phyloP scores from a whole-genome alignment of 2,797 vertebrate species.

The Falco novaeseelandiae region DNA sequence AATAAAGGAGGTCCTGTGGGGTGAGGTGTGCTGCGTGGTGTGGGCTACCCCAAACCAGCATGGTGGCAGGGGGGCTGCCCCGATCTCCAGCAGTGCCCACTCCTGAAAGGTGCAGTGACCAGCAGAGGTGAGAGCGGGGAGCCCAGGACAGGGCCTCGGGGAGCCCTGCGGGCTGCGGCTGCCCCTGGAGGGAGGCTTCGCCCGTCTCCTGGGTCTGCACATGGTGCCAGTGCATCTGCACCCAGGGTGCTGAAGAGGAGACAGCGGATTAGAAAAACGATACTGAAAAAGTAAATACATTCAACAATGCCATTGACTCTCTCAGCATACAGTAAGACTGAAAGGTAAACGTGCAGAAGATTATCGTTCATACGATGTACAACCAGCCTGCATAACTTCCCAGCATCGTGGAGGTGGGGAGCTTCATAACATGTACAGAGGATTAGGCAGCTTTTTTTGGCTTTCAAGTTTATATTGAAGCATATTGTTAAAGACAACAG shows the following conservation, averaged over 20 bases:
- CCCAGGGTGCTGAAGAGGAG: background rate
- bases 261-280: fast-evolving
- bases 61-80: background rate
- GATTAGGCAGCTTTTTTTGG: background rate
- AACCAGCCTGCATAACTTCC: background rate
- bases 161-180: background rate
- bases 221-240: background rate
- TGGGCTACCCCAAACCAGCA: background rate
- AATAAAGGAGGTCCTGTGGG: background rate
- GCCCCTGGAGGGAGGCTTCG: background rate
- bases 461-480: background rate
- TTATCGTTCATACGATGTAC: background rate
- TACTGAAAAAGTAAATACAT: background rate
- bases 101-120: no score
- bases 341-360: background rate
- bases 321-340: background rate
- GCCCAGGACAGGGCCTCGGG: background rate
- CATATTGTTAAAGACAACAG: background rate
- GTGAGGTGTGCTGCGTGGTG: background rate
- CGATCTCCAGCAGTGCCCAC: fast-evolving
- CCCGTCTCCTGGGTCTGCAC: no score
- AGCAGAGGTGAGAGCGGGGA: background rate
- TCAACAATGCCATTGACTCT: background rate
- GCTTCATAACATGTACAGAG: background rate
- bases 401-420: background rate